A percentile compares a stretch with the other conserved stretches of the same genome.
Conservation (phyloP, 2,113 vertebrate genomes). For the Ifrita kowaldi region DNA sequence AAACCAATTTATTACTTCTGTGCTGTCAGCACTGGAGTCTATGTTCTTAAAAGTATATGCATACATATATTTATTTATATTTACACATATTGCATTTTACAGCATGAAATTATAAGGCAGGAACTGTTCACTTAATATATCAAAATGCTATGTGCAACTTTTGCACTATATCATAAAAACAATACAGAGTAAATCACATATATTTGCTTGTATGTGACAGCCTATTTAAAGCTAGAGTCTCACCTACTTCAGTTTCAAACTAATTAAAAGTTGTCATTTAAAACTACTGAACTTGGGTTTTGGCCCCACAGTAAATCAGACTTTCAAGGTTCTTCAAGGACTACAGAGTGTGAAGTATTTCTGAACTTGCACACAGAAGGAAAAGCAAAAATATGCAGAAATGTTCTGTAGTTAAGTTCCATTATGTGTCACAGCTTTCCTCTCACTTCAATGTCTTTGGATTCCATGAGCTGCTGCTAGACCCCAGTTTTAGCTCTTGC, state of each 20-base stretch:
- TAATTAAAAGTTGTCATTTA: background rate
- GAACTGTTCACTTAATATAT: background rate
- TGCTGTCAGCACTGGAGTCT: background rate
- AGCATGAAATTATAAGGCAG: background rate
- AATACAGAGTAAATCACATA: background rate
- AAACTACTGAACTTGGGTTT: background rate
- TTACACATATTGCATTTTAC: background rate
- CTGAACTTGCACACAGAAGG: background rate
- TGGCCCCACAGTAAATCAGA: background rate
- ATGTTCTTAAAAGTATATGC: background rate
- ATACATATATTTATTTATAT: background rate
- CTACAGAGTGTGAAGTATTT: background rate
- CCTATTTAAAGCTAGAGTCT: background rate
- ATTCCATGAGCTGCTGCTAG: background rate
- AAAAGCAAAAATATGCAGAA: background rate
- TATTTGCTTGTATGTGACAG: background rate
- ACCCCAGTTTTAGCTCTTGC: background rate
- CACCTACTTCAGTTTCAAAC: background rate
- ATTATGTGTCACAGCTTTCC: background rate
- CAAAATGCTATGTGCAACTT: background rate
- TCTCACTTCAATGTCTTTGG: background rate
- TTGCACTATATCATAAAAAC: background rate
- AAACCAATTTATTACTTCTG: background rate
- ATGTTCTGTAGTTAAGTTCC: background rate
- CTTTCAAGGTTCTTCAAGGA: background rate